These are phyloP conservation scores for Dendrolimus pini DNA, from an alignment of 2,888 invertebrate species.

Conservation along the genomic window DNA sequence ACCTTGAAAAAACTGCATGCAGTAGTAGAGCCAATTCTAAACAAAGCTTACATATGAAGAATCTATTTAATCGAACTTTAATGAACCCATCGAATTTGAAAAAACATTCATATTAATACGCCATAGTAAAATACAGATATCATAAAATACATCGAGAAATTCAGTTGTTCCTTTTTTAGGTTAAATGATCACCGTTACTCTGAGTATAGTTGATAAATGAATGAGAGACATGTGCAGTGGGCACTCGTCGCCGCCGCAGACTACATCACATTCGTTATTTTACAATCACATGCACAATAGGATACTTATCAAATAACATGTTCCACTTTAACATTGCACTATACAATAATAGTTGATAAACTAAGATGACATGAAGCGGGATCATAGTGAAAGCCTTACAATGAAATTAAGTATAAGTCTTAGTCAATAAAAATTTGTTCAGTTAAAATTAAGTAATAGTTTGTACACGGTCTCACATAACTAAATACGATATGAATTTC, in stretches of 20 bases:
- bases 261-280: constrained; percentile 13
- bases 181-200: no score
- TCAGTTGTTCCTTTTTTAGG: no score
- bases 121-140: no score
- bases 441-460: constrained; percentile 1
- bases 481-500: not conserved
- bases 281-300: constrained; percentile 8
- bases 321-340: not conserved
- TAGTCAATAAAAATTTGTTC: not conserved
- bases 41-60: no score
- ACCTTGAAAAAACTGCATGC: no score
- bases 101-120: no score
- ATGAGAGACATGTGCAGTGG: not conserved
- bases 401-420: not conserved
- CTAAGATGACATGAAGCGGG: not conserved
- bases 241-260: constrained; percentile 13
- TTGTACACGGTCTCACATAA: constrained; percentile 12
- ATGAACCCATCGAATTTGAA: no score
- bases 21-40: no score
- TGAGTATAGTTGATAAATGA: no score
- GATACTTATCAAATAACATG: constrained; percentile 8
- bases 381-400: not conserved
- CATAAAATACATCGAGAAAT: no score
- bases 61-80: no score
- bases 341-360: not conserved